These are phyloP conservation scores for Mamestra configurata DNA, from an alignment of 1,140 invertebrate genomes.

Conservation along the genomic window DNA sequence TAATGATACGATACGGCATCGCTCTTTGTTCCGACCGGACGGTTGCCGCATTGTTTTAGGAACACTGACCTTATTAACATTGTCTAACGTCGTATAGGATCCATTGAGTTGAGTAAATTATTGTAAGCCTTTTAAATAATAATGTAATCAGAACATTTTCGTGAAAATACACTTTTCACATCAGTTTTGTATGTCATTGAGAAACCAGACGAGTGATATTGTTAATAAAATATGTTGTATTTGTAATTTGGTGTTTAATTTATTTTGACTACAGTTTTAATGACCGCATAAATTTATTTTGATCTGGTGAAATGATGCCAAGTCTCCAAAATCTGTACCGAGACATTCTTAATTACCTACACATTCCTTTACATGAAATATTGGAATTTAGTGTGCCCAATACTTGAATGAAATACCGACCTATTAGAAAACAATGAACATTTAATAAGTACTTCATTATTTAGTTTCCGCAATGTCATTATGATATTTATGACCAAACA, in stretches of 20 bases:
- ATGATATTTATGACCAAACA: too few relatives aligned
- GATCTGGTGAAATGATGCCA: conserved; percentile 32
- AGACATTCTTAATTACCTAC: conserved; percentile 1
- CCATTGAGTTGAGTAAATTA: conserved; percentile 33
- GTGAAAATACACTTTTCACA: not conserved
- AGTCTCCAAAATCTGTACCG: conserved; percentile 16
- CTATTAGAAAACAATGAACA: not conserved
- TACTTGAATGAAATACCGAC: not conserved
- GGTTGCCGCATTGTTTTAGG: conserved; percentile 42
- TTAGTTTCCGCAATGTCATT: not conserved
- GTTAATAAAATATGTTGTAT: conserved; percentile 36
- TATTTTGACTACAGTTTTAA: conserved; percentile 26
- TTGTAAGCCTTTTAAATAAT: not conserved
- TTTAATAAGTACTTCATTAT: not conserved
- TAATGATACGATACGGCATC: conserved; percentile 71
- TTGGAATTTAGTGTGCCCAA: not conserved
- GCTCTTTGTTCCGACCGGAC: conserved; percentile 50
- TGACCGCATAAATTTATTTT: conserved; percentile 23
- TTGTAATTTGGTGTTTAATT: conserved; percentile 36
- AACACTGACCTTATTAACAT: conserved; percentile 41
- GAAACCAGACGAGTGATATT: not conserved
- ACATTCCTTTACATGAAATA: not conserved
- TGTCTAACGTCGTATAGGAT: conserved; percentile 24
- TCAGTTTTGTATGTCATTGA: not conserved
- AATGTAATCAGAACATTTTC: not conserved